Conservation (phyloP, 2,113 vertebrate species). For the Pteropus alecto region DNA sequence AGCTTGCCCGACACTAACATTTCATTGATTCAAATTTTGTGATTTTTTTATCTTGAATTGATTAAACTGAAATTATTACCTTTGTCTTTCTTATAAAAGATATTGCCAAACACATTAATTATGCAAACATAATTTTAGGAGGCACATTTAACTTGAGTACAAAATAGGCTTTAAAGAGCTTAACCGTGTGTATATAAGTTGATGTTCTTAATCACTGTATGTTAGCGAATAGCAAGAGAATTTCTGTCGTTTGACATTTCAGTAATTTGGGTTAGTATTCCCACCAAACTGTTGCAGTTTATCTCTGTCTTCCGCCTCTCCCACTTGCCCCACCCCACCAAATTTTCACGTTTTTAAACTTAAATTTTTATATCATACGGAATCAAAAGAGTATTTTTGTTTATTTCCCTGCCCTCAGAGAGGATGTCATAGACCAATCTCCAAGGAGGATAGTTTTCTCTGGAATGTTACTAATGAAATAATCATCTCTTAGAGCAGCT, state of each 20-base stretch:
- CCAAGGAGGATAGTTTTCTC: background rate
- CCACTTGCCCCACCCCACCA: background rate
- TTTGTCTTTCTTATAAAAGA: background rate
- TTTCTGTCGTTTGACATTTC: background rate
- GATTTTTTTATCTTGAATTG: slow-evolving; percentile 14
- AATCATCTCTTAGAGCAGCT: background rate
- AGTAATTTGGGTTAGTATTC: background rate
- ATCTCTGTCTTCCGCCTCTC: background rate
- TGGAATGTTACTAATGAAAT: background rate
- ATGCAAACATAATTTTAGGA: background rate
- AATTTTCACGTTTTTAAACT: background rate
- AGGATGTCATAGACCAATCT: background rate
- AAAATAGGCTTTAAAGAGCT: background rate
- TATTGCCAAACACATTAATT: background rate
- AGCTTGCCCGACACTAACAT: background rate
- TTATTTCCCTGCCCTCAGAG: background rate
- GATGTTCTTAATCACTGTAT: background rate
- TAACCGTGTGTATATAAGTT: background rate
- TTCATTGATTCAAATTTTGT: slow-evolving; percentile 8
- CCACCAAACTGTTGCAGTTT: background rate
- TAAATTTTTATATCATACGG: background rate
- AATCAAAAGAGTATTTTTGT: background rate
- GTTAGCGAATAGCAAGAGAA: background rate
- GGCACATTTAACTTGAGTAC: background rate
- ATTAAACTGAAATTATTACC: background rate